A percentile compares a stretch with the other conserved stretches of the same genome.
These are phyloP conservation scores for Dysmachus trigonus DNA, from an alignment of 2,888 invertebrate genomes.

Conservation along the genomic window DNA sequence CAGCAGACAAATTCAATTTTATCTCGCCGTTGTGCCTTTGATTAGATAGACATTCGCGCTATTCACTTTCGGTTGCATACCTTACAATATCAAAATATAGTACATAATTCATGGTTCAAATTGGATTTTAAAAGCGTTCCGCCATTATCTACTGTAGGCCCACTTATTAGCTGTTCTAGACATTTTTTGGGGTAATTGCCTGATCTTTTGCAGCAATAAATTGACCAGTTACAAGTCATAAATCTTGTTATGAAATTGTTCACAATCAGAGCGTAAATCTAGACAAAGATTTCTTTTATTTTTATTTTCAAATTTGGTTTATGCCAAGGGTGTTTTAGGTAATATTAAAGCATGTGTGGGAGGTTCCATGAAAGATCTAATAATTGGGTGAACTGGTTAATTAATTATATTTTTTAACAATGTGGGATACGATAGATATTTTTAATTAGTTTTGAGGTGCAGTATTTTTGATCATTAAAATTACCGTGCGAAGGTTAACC, in stretches of 20 bases:
- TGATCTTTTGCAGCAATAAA: background rate
- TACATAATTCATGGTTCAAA: background rate
- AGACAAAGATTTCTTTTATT: background rate
- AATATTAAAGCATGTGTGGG: background rate
- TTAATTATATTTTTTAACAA: background rate
- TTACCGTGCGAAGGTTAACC: background rate
- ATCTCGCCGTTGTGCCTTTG: background rate
- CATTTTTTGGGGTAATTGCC: background rate
- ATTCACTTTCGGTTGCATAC: background rate
- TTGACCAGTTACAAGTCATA: background rate
- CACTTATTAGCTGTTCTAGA: background rate
- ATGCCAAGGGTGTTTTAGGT: background rate
- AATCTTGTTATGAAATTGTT: background rate
- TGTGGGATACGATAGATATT: background rate
- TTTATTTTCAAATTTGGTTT: background rate
- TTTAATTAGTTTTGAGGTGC: background rate
- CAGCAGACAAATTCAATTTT: constrained; percentile 2
- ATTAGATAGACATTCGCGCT: background rate
- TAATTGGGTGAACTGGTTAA: background rate
- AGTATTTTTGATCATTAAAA: background rate
- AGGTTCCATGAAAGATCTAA: background rate
- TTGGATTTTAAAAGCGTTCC: background rate
- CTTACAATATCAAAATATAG: background rate
- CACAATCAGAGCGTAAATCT: background rate
- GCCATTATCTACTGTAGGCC: background rate